Evolutionary conservation across 2,113 vertebrate species (phyloP), one percentile per base, ranked within the genome.

Genomic region (Hippocampus guttulatus): DNA sequence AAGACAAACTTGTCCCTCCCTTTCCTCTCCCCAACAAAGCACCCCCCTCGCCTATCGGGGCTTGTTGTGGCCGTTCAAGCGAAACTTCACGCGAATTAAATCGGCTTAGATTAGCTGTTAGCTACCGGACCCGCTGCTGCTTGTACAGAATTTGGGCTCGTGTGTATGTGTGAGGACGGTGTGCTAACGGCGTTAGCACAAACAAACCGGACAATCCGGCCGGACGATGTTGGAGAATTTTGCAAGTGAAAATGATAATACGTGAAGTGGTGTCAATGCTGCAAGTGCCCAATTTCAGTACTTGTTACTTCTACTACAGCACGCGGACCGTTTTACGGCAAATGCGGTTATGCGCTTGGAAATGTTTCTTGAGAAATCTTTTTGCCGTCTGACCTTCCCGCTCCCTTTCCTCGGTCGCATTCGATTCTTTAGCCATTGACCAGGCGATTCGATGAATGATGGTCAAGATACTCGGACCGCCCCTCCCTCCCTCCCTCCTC

Each of bases 101-200:
- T 66, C 70, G 63, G 77, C 64, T 67, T 63, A 66, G 38, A 68
- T 58, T 79, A 75, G 65, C 75, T n/a, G 8, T 71, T 68, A 30
- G 16, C 70, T 60, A 21, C 61, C 64, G 58, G 45, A 67, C 43
- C 41, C 11, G 21, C 52, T 23, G 21, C 52, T 11, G 21, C 8
- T 11, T 55, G 3, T 33, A 33, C 30, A 33, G 30, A n/a, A 10
- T 54, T 49, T 49, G 30, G 30, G 30, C 30, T 33, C 30, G 41
- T 68, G 57, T 47, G 63, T 43, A 1, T 49, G 14, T 49, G 15
- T 23, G 9, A 57, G 80, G 68, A 71, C 25, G 3, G 54, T 51
- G 25, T n/a, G 71, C 79, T 51, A 51, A 51, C 47, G 16, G 16
- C 47, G 16, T 51, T 82, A 75, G 45, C 60, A 61, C 58, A 61